Evolutionary conservation across 2,797 vertebrate genomes (phyloP), one percentile per base, ranked within the genome.

Genomic region (Serranus cabrilla): DNA sequence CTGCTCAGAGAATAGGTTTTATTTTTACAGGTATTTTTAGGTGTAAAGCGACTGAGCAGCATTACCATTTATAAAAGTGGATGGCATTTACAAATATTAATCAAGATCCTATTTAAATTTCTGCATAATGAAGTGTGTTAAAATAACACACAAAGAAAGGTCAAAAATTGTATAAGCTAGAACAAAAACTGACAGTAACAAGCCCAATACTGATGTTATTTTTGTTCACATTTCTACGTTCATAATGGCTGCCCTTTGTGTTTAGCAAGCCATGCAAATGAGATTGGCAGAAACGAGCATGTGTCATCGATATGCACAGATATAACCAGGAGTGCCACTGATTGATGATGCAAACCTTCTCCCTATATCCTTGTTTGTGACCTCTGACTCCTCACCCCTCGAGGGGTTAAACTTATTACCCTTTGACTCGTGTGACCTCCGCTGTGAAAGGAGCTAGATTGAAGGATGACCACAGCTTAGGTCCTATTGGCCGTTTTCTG

Each of bases 391-490:
- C 66, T 91, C 54, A 78, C 77, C 90, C 89, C 90, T 92, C 93
- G 71, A 92, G 90, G 92, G 96, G 93, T 94, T 96, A 96, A 98
- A 96, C 95, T 96, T 96, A 97, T 97, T 98, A 97, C 94, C 96
- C 96, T 97, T 71, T 96, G 96, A 97, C 96, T 96, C 90, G 80
- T 85, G 82, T 94, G 96, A 96, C 96, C 96, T 96, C 95, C 93
- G 89, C 91, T 93, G 93, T 95, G 95, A 93, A 96, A 93, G 94
- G 92, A 92, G 94, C 93, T 94, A 95, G 96, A 96, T 96, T 96
- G 96, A 97, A 95, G 92, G 93, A 96, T 96, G 96, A 96, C 96
- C 96, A 96, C 90, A 80, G 86, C 94, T 94, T 82, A 83, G 94
- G 95, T 94, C 94, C 91, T 83, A 91, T 89, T 96, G 96, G 96